phyloP scores from a whole-genome alignment of 92 coral and sea anemone genomes.

The Heliopora coerulea region DNA sequence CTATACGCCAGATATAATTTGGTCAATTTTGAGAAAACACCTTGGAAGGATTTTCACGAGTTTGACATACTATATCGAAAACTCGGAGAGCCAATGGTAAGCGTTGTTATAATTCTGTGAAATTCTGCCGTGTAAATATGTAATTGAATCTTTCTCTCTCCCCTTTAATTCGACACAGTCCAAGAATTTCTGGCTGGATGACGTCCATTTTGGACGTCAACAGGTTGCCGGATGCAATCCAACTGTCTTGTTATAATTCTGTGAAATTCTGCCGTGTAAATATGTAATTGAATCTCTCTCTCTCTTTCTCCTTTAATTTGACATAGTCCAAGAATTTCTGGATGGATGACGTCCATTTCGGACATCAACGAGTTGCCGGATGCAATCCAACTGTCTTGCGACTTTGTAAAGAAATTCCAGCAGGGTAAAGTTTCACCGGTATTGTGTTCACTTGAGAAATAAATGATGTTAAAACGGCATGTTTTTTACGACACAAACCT shows the following conservation, averaged over 20 bases:
- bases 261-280: no score
- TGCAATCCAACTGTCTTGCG: slow-evolving; percentile 81
- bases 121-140: neutral
- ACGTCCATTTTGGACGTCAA: no score
- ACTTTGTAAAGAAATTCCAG: slow-evolving; percentile 71
- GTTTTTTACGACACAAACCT: no score
- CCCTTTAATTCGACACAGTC: no score
- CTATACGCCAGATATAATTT: slow-evolving; percentile 71
- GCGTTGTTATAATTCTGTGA: neutral
- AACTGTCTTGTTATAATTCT: slow-evolving; percentile 6
- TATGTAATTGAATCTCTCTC: no score
- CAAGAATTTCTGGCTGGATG: no score
- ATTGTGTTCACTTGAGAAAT: no score
- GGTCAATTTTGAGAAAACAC: slow-evolving; percentile 55
- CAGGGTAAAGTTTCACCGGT: slow-evolving; percentile 53
- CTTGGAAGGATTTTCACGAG: slow-evolving; percentile 80
- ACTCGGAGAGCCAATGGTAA: slow-evolving; percentile 84
- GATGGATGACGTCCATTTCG: slow-evolving; percentile 90
- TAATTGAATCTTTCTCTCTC: no score
- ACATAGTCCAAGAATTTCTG: slow-evolving; percentile 79
- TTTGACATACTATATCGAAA: slow-evolving; percentile 80
- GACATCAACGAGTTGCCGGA: slow-evolving; percentile 84
- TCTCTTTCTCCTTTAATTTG: no score
- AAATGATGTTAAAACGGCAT: neutral
- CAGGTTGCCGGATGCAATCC: no score